These are phyloP conservation scores for Dermolepida albohirtum DNA, from an alignment of 2,888 invertebrate species.

Conservation along the genomic window DNA sequence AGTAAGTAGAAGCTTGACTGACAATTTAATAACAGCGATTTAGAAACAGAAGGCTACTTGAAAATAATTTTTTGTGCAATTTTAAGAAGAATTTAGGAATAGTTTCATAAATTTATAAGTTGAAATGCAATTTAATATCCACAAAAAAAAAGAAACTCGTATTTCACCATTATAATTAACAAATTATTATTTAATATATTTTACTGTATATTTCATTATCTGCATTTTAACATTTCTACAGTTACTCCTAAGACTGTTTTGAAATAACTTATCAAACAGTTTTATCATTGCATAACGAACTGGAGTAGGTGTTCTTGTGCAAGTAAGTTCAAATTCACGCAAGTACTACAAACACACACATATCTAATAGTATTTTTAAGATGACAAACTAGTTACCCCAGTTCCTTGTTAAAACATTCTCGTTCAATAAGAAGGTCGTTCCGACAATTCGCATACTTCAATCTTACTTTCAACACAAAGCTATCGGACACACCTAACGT, in stretches of 20 bases:
- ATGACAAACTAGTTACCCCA: conserved; percentile 43
- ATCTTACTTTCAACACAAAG: conserved; percentile 34
- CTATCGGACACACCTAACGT: conserved; percentile 22
- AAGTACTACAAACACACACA: conserved; percentile 1
- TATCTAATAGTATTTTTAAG: conserved; percentile 23
- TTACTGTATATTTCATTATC: too few relatives aligned
- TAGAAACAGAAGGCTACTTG: too few relatives aligned
- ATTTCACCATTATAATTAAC: too few relatives aligned
- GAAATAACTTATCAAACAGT: conserved; percentile 10
- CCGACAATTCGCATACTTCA: conserved; percentile 16
- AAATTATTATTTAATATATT: too few relatives aligned
- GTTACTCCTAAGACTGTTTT: neutral
- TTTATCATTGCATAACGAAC: conserved; percentile 8
- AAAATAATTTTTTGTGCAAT: too few relatives aligned
- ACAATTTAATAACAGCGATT: too few relatives aligned
- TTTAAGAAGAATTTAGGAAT: too few relatives aligned
- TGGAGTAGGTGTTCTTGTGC: conserved; percentile 27
- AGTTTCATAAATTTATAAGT: too few relatives aligned
- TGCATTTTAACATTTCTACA: too few relatives aligned
- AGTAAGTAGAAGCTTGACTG: too few relatives aligned
- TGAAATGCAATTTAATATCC: too few relatives aligned
- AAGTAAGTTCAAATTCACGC: conserved; percentile 22
- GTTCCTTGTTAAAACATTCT: conserved; percentile 39
- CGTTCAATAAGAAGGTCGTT: conserved; percentile 32
- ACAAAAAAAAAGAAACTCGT: too few relatives aligned